phyloP scores from a whole-genome alignment of 2,797 vertebrate species.

The Urosaurus nigricauda region DNA sequence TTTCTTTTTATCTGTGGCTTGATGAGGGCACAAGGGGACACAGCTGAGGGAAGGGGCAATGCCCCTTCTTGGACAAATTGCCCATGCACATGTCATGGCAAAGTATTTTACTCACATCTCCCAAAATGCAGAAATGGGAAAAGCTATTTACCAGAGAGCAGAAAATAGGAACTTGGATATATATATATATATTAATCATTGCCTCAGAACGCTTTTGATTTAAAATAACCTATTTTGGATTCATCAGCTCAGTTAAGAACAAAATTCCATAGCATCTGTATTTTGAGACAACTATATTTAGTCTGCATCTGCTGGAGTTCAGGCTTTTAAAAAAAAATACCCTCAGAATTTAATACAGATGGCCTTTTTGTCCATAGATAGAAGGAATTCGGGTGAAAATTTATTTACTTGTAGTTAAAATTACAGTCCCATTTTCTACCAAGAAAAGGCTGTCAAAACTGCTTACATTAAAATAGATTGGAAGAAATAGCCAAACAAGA shows the following conservation, averaged over 20 bases:
- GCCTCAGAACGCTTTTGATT: slow-evolving; percentile 16
- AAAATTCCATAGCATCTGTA: slow-evolving; percentile 23
- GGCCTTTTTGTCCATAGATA: background rate
- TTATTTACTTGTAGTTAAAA: background rate
- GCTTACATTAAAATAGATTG: background rate
- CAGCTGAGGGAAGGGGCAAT: background rate
- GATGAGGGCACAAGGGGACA: too few relatives aligned
- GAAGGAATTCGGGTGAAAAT: background rate
- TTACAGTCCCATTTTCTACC: background rate
- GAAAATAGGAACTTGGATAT: background rate
- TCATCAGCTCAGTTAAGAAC: slow-evolving; percentile 23
- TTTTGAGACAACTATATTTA: slow-evolving; percentile 35
- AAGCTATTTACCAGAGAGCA: background rate
- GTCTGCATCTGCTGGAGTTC: slow-evolving; percentile 33
- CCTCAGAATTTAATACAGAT: slow-evolving; percentile 22
- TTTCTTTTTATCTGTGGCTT: too few relatives aligned
- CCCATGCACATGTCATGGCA: background rate
- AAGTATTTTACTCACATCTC: background rate
- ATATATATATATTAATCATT: slow-evolving; percentile 13
- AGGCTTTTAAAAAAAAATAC: background rate
- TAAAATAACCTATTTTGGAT: slow-evolving; percentile 17
- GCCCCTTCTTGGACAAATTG: background rate
- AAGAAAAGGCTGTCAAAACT: background rate
- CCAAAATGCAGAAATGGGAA: background rate
- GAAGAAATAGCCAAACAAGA: background rate